Percentiles rank a stretch among this genome's conserved stretches.
Evolutionary conservation across 2,888 invertebrate species (phyloP).

Genomic region (Elysia crispata): DNA sequence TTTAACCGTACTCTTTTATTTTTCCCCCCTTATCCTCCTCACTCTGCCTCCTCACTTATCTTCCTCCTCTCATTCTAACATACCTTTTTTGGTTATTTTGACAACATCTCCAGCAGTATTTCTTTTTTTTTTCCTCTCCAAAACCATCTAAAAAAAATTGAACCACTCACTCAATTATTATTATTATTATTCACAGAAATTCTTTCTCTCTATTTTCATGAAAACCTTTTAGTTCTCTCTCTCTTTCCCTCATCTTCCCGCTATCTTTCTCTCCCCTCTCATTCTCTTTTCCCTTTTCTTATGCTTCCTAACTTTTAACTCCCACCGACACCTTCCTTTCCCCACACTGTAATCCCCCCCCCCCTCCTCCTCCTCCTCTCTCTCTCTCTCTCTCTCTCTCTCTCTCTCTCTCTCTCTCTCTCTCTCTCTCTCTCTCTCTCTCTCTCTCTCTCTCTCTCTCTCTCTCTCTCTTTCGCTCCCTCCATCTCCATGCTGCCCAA

Average conservation of each 20-base stretch:
- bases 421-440: too few relatives aligned
- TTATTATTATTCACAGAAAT: constrained; percentile 17
- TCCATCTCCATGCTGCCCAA: not conserved
- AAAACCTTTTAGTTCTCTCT: not conserved
- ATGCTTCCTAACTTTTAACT: not conserved
- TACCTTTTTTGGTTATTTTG: too few relatives aligned
- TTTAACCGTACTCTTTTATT: too few relatives aligned
- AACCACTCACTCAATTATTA: too few relatives aligned
- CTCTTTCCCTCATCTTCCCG: too few relatives aligned
- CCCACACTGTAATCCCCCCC: not conserved
- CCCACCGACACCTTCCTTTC: not conserved
- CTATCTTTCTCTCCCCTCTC: not conserved
- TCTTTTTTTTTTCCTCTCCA: too few relatives aligned
- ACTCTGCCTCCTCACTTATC: too few relatives aligned
- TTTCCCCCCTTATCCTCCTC: too few relatives aligned
- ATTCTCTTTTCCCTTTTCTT: not conserved
- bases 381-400: not conserved
- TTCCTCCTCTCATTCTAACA: too few relatives aligned
- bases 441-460: too few relatives aligned
- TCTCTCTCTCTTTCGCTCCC: not conserved
- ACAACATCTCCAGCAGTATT: too few relatives aligned
- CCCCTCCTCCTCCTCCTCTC: not conserved
- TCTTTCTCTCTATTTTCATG: not conserved
- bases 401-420: not conserved
- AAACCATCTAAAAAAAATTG: too few relatives aligned